phyloP scores from a whole-genome alignment of 2,797 vertebrate species.

The Sylvilagus floridanus region DNA sequence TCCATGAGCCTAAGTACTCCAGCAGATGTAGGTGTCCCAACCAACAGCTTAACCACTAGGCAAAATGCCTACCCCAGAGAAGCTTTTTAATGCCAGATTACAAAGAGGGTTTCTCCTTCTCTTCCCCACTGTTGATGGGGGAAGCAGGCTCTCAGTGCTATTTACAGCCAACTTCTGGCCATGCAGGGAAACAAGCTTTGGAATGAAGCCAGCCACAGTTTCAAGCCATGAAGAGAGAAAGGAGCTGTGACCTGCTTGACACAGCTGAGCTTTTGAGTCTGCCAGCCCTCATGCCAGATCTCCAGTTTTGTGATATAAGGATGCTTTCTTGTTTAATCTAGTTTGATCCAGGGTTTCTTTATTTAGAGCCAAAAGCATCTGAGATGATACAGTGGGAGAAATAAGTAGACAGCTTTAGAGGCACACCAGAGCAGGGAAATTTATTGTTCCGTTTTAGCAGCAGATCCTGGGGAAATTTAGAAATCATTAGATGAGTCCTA shows the following conservation, averaged over 20 bases:
- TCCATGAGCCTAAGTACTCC: too few relatives aligned
- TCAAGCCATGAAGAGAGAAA: constrained; percentile 43
- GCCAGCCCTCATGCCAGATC: background rate
- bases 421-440: background rate
- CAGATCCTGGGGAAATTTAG: constrained; percentile 18
- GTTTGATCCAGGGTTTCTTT: constrained; percentile 43
- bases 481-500: background rate
- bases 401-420: constrained; percentile 20
- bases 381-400: constrained; percentile 24
- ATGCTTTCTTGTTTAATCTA: constrained; percentile 49
- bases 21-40: too few relatives aligned
- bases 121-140: background rate
- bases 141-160: background rate
- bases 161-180: constrained; percentile 18
- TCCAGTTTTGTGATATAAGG: constrained; percentile 46
- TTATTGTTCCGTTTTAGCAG: constrained; percentile 1
- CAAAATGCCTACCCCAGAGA: too few relatives aligned
- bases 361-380: background rate
- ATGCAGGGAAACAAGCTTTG: background rate
- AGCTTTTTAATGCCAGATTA: constrained; percentile 1
- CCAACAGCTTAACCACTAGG: too few relatives aligned
- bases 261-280: background rate
- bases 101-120: background rate
- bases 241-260: background rate
- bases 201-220: background rate